Conservation (phyloP, 2,797 vertebrate species). For the Centroberyx gerrardi region DNA sequence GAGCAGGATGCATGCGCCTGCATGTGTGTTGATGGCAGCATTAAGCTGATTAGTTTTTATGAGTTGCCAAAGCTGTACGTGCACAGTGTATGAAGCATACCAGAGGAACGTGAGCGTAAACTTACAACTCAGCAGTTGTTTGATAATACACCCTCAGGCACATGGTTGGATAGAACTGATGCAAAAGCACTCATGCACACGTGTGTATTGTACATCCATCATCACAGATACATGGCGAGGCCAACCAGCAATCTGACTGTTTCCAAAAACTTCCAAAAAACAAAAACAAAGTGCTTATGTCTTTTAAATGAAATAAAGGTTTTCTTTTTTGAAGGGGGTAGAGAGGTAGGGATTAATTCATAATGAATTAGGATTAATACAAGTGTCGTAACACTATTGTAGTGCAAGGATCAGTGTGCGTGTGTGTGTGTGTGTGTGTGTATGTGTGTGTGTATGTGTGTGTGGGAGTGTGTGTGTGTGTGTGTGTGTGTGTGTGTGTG, state of each 20-base stretch:
- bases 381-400: no score
- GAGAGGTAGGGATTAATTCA: background rate
- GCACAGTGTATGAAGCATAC: slow-evolving; percentile 65
- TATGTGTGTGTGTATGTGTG: background rate
- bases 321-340: background rate
- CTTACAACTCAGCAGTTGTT: slow-evolving; percentile 81
- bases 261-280: background rate
- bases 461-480: no score
- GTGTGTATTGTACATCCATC: background rate
- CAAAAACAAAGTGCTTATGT: background rate
- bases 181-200: slow-evolving; percentile 16
- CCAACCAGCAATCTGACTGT: slow-evolving; percentile 1
- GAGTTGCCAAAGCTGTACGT: slow-evolving; percentile 67
- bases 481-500: no score
- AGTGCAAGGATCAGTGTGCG: background rate
- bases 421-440: background rate
- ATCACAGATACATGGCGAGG: background rate
- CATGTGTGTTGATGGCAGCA: slow-evolving; percentile 55
- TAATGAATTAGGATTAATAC: no score
- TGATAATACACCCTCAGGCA: slow-evolving; percentile 65
- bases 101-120: slow-evolving; percentile 68
- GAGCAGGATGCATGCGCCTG: slow-evolving; percentile 43
- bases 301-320: no score
- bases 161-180: slow-evolving; percentile 61
- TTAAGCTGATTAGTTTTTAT: slow-evolving; percentile 83